A percentile compares a stretch with the other conserved stretches of the same genome.
These are phyloP conservation scores for Tretioscincus oriximinensis DNA, from an alignment of 2,113 vertebrate species.

Conservation along the genomic window DNA sequence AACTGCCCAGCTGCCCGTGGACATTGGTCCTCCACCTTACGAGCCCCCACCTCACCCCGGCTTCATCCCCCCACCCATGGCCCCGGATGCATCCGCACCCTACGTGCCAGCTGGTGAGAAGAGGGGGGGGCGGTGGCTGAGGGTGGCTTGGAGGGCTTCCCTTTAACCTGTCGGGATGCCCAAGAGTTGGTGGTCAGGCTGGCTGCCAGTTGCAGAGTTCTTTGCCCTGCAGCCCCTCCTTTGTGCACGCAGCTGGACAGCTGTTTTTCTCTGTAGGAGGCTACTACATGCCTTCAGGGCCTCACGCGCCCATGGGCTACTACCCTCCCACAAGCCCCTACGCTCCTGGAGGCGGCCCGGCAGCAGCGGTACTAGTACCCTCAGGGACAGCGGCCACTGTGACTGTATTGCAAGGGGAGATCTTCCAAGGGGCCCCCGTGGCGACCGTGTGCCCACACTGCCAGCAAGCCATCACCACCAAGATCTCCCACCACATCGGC, in stretches of 20 bases:
- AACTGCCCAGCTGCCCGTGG: slow-evolving; percentile 82
- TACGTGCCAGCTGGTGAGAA: slow-evolving; percentile 76
- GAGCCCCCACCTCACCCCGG: slow-evolving; percentile 81
- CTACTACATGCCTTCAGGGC: slow-evolving; percentile 73
- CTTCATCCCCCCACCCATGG: slow-evolving; percentile 85
- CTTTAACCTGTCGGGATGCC: too few species aligned
- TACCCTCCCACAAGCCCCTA: slow-evolving; percentile 78
- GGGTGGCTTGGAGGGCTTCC: too few species aligned
- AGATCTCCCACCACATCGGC: slow-evolving; percentile 90
- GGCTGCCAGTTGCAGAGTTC: not conserved
- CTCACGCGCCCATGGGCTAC: slow-evolving; percentile 77
- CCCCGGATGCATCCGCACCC: slow-evolving; percentile 78
- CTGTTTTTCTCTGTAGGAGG: slow-evolving; percentile 48
- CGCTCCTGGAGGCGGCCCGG: slow-evolving; percentile 81
- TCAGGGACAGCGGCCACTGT: slow-evolving; percentile 88
- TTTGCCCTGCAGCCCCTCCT: not conserved
- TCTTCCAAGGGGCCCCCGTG: slow-evolving; percentile 91
- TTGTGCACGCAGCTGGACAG: fast-evolving
- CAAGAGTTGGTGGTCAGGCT: not conserved
- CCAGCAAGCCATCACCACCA: slow-evolving; percentile 94
- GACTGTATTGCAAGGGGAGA: slow-evolving; percentile 94
- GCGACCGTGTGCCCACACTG: slow-evolving; percentile 97
- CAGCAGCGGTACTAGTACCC: slow-evolving; percentile 86
- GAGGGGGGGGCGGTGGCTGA: fast-evolving
- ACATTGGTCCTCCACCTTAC: slow-evolving; percentile 91